Evolutionary conservation across 1,140 invertebrate genomes (phyloP), one percentile per base, ranked within the genome.

Genomic region (Eriocheir sinensis): DNA sequence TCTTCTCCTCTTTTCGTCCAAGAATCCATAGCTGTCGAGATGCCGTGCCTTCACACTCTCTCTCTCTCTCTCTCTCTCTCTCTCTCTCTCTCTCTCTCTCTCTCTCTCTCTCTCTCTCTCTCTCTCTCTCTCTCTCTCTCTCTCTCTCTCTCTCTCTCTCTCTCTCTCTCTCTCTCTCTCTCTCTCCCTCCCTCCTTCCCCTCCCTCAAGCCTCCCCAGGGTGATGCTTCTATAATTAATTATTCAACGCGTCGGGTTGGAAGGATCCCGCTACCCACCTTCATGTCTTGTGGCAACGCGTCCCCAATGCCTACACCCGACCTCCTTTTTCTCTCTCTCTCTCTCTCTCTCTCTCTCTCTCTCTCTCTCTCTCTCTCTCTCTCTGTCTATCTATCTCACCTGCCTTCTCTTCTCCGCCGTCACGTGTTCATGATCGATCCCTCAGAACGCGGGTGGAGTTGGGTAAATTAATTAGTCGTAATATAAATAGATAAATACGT

Each of bases 181-280:
- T 89, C 44, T n/a, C 17, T 53, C 30, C 44, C 32, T 34, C 4
- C 44, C 44, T 48, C 21, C 53, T 21, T n/a, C 21, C 21, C 27
- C 21, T 12, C 60, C 12, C 21, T 48, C 44, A 15, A 48, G 30
- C 83, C 83, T 86, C 34, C 38, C n/a, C 21, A 38, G n/a, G n/a
- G n/a, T 86, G 83, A 86, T 86, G 40, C 83, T 6, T 72, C 60
- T 1, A n/a, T 72, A 72, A 72, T 72, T 72, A 72, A 72, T 72
- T 72, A 72, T 72, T 72, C 60, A 72, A 72, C 12, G n/a, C 6
- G 12, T 72, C n/a, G 21, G 2, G 60, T 2, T 8, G n/a, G 4
- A 21, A n/a, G 27, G 21, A 72, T 72, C 60, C 27, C 60, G 60
- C 6, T 21, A 72, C 27, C 6, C 27, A 72, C 27, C 60, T 21